Evolutionary conservation across 2,797 vertebrate genomes (phyloP), one percentile per base, ranked within the genome.

Genomic region (Alexandromys oeconomus): DNA sequence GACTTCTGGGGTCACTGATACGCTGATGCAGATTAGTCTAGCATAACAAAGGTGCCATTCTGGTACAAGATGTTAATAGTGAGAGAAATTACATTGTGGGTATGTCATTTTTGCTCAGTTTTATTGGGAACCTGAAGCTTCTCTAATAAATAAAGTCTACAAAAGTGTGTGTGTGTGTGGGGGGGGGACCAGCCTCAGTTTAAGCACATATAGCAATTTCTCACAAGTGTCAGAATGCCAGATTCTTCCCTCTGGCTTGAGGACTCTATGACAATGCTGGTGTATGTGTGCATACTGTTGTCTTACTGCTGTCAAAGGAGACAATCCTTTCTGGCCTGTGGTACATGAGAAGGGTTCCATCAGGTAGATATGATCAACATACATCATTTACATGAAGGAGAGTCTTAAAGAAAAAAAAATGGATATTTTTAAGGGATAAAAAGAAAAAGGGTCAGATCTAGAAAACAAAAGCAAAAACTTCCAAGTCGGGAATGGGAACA

Each of bases 71-170:
- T 57, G 5, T 40, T 71, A 51, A 15, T 23, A 43, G 23, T 74
- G 48, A 46, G n/a, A 31, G 54, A 86, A 27, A 86, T 17, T 23
- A n/a, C 21, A 59, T 3, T 29, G 4, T 31, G 54, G 43, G 6
- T 10, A 10, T 48, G 54, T 57, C 59, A 17, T 81, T 82, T 82
- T 65, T 76, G 54, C 11, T 89, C 34, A 57, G 10, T 82, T 92
- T 84, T 93, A 6, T n/a, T n/a, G 19, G 88, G 86, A 79, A 92
- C 27, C 54, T 84, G 51, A 93, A 69, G 89, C 9, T 87, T 13
- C 9, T 89, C n/a, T 65, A 34, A 48, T 73, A 73, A 77, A 67
- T 34, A 34, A 71, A 79, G 29, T 43, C 34, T 59, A 19, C 63
- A 69, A 69, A 69, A n/a, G 21, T 59, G 57, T 21, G 25, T 10